These are phyloP conservation scores for Nothobranchius furzeri DNA, from an alignment of 2,113 vertebrate species.

Conservation along the genomic window DNA sequence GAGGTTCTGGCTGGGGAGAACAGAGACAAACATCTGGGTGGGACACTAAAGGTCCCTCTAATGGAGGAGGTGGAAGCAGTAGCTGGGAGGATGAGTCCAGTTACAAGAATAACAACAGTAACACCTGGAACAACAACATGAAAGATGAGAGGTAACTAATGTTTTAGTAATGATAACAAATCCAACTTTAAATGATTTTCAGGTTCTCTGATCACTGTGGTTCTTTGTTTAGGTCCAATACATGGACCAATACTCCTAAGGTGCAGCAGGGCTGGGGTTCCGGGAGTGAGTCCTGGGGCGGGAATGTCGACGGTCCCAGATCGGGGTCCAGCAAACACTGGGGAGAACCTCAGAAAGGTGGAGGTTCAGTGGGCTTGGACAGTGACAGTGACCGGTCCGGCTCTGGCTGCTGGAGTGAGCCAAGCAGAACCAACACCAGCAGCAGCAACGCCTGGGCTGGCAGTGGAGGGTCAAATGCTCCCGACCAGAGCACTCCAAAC, in stretches of 20 bases:
- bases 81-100: slow-evolving; percentile 66
- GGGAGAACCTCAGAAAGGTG: slow-evolving; percentile 86
- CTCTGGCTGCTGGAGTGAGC: slow-evolving; percentile 89
- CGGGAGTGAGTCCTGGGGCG: slow-evolving; percentile 79
- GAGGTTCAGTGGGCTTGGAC: slow-evolving; percentile 85
- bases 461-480: slow-evolving; percentile 71
- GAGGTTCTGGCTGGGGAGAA: slow-evolving; percentile 67
- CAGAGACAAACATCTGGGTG: slow-evolving; percentile 77
- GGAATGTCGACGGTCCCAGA: slow-evolving; percentile 72
- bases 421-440: slow-evolving; percentile 81
- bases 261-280: slow-evolving; percentile 86
- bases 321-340: slow-evolving; percentile 83
- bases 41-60: slow-evolving; percentile 85
- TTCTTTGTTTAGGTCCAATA: slow-evolving; percentile 70
- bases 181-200: background rate
- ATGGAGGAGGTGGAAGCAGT: slow-evolving; percentile 82
- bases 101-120: slow-evolving; percentile 61
- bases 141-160: slow-evolving; percentile 74
- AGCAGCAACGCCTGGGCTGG: slow-evolving; percentile 86
- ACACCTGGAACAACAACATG: slow-evolving; percentile 69
- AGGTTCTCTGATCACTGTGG: background rate
- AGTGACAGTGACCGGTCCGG: slow-evolving; percentile 91
- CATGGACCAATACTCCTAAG: slow-evolving; percentile 90
- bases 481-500: slow-evolving; percentile 81
- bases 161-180: background rate